These are phyloP conservation scores for Meloidogyne floridensis DNA, from an alignment of 1,140 invertebrate species.

Conservation along the genomic window DNA sequence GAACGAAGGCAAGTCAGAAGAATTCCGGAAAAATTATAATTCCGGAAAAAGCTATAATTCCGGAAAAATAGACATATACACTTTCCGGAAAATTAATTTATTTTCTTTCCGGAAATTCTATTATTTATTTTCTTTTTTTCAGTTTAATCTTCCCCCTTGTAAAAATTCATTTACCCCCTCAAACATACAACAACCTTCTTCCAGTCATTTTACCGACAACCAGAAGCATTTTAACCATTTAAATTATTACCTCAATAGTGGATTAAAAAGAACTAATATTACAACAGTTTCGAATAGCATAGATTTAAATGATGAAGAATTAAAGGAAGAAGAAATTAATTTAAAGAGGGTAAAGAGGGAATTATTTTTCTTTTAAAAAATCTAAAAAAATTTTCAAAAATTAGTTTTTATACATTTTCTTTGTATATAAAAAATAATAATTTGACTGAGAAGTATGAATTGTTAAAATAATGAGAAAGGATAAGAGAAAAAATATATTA, in stretches of 20 bases:
- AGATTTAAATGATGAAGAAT: constrained; percentile 2
- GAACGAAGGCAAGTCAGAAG: neutral
- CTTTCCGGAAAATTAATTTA: too few relatives aligned
- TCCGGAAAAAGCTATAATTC: too few relatives aligned
- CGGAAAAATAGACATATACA: too few relatives aligned
- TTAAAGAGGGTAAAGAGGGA: constrained; percentile 9
- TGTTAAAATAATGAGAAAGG: too few relatives aligned
- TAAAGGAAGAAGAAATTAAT: constrained; percentile 2
- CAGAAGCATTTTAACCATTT: neutral
- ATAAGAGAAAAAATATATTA: too few relatives aligned
- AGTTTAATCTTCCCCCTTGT: neutral
- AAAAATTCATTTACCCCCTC: neutral
- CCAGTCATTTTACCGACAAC: neutral
- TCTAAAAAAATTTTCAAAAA: neutral
- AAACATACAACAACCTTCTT: neutral
- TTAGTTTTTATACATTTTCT: neutral
- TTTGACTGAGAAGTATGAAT: too few relatives aligned
- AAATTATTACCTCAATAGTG: neutral
- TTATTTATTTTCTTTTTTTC: neutral
- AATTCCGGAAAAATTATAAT: too few relatives aligned
- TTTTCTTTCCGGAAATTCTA: neutral
- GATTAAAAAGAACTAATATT: neutral
- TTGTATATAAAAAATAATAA: too few relatives aligned
- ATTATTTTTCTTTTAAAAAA: neutral
- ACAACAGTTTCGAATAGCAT: neutral